A percentile compares a stretch with the other conserved stretches of the same genome.
These are phyloP conservation scores for Serinus canaria DNA, from an alignment of 2,113 vertebrate genomes.

Conservation along the genomic window DNA sequence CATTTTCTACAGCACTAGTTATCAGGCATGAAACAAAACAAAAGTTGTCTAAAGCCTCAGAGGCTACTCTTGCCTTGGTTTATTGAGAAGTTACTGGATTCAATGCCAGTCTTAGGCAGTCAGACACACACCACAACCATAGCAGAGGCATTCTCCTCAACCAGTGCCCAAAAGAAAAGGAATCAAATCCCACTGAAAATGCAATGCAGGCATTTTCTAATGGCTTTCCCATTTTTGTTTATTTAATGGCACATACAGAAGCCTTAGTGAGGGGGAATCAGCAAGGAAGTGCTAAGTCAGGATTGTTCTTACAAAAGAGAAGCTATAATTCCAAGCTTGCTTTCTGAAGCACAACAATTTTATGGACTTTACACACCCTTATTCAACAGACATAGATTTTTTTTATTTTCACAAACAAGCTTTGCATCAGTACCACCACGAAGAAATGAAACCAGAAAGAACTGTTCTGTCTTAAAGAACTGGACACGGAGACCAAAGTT, in stretches of 20 bases:
- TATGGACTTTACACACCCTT: background rate
- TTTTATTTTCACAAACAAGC: background rate
- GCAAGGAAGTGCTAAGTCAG: background rate
- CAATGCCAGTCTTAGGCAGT: background rate
- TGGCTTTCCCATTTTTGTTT: background rate
- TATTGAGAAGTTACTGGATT: background rate
- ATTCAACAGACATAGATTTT: background rate
- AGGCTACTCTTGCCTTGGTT: background rate
- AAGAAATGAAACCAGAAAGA: background rate
- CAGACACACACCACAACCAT: background rate
- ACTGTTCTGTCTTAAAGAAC: background rate
- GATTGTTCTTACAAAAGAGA: background rate
- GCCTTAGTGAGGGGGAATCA: background rate
- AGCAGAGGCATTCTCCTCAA: background rate
- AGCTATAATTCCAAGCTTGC: background rate
- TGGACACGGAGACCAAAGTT: background rate
- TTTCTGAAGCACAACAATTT: background rate
- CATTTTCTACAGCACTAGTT: background rate
- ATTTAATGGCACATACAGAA: background rate
- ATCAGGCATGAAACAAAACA: background rate
- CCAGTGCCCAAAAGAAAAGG: background rate
- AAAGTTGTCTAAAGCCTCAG: background rate
- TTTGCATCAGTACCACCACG: background rate
- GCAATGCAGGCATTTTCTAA: background rate
- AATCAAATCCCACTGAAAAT: background rate